Evolutionary conservation across 1,140 invertebrate genomes (phyloP).

Genomic region (Argopecten irradians): DNA sequence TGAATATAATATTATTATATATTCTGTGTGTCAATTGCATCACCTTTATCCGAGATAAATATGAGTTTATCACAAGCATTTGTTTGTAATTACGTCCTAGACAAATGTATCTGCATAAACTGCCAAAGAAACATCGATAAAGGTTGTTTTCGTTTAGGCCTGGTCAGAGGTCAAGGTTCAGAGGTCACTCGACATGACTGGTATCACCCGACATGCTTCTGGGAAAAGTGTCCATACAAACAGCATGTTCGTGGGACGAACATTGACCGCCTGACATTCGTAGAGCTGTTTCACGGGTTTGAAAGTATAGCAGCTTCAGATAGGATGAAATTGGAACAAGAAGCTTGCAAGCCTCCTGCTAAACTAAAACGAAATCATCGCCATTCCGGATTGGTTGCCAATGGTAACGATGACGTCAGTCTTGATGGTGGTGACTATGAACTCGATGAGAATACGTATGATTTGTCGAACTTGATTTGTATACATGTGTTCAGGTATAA

Average conservation of each 20-base stretch:
- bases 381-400: neutral
- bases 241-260: slow-evolving; percentile 42
- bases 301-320: slow-evolving; percentile 29
- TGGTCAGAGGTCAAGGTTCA: neutral
- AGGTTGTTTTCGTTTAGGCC: neutral
- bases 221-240: slow-evolving; percentile 47
- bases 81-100: neutral
- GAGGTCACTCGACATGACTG: neutral
- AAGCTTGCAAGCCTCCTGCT: neutral
- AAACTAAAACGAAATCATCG: neutral
- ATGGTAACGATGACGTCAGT: slow-evolving; percentile 30
- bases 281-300: slow-evolving; percentile 45
- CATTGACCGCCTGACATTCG: slow-evolving; percentile 25
- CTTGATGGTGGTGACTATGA: slow-evolving; percentile 47
- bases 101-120: neutral
- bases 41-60: too few species aligned
- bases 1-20: too few species aligned
- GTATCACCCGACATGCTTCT: slow-evolving; percentile 47
- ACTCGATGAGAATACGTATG: slow-evolving; percentile 40
- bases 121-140: neutral
- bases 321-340: slow-evolving; percentile 37
- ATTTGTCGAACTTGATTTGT: slow-evolving; percentile 46
- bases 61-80: neutral
- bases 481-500: slow-evolving; percentile 34
- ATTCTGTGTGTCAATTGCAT: too few species aligned